A percentile compares a stretch with the other conserved stretches of the same genome.
Conservation (phyloP, 2,888 invertebrate species). For the Stenurella melanura region DNA sequence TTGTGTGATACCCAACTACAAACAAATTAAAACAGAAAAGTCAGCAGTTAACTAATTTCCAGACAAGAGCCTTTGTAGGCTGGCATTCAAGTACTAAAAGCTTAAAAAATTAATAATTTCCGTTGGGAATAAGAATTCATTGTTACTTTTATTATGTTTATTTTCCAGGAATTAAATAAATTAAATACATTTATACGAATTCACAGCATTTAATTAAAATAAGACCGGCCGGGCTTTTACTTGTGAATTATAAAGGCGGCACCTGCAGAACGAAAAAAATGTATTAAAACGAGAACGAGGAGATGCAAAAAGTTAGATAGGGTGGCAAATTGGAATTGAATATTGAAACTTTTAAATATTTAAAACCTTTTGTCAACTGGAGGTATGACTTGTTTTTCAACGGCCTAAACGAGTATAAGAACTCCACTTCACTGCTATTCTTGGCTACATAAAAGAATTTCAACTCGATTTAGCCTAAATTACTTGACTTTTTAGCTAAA, state of each 20-base stretch:
- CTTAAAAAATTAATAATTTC: background rate
- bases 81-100: background rate
- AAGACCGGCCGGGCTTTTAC: background rate
- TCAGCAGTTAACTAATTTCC: background rate
- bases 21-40: background rate
- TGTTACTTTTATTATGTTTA: background rate
- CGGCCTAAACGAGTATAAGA: slow-evolving; percentile 7
- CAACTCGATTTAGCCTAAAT: slow-evolving; percentile 35
- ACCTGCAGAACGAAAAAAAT: slow-evolving; percentile 9
- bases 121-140: background rate
- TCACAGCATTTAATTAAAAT: slow-evolving; percentile 1
- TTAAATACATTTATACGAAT: background rate
- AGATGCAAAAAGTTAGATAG: background rate
- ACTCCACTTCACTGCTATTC: slow-evolving; percentile 29
- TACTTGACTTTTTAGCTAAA: slow-evolving; percentile 30
- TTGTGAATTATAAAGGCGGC: slow-evolving; percentile 7
- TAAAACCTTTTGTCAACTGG: slow-evolving; percentile 36
- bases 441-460: slow-evolving; percentile 35
- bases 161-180: background rate
- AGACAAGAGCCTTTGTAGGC: too few species aligned
- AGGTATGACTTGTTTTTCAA: slow-evolving; percentile 20
- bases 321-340: slow-evolving; percentile 29
- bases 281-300: slow-evolving; percentile 17
- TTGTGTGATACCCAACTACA: background rate
- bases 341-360: slow-evolving; percentile 34